A percentile compares a stretch with the other conserved stretches of the same genome.
Conservation (phyloP, 2,888 invertebrate genomes). For the Acronicta leporina region DNA sequence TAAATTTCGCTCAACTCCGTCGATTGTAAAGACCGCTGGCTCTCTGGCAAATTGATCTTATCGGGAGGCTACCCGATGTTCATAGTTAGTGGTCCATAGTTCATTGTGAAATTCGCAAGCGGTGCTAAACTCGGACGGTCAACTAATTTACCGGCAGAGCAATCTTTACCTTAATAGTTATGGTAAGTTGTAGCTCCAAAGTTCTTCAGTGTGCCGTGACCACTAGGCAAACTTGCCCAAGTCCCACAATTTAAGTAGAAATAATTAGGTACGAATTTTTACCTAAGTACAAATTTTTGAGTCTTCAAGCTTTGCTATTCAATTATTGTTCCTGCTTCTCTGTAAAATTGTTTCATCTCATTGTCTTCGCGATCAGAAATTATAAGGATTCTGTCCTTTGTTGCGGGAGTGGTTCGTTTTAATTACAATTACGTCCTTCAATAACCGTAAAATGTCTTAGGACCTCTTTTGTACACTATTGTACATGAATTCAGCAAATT, state of each 20-base stretch:
- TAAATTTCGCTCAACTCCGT: constrained; percentile 63
- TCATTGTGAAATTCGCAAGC: constrained; percentile 72
- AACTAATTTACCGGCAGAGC: constrained; percentile 76
- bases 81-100: constrained; percentile 75
- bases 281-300: constrained; percentile 14
- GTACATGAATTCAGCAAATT: no score
- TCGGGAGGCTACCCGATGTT: constrained; percentile 69
- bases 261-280: constrained; percentile 34
- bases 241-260: constrained; percentile 43
- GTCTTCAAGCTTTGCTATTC: constrained; percentile 7
- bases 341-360: no score
- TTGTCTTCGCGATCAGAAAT: background rate
- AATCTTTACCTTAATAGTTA: constrained; percentile 69
- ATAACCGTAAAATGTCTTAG: no score
- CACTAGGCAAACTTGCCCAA: constrained; percentile 49
- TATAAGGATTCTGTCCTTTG: background rate
- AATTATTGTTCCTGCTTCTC: no score
- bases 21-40: constrained; percentile 66
- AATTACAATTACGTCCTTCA: background rate
- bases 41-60: constrained; percentile 74
- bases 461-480: no score
- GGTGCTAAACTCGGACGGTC: constrained; percentile 68
- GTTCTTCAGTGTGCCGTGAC: constrained; percentile 40
- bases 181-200: constrained; percentile 53
- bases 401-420: background rate